A percentile compares a stretch with the other conserved stretches of the same genome.
These are phyloP conservation scores for Nomada fucata DNA, from an alignment of 2,888 invertebrate species.

Conservation along the genomic window DNA sequence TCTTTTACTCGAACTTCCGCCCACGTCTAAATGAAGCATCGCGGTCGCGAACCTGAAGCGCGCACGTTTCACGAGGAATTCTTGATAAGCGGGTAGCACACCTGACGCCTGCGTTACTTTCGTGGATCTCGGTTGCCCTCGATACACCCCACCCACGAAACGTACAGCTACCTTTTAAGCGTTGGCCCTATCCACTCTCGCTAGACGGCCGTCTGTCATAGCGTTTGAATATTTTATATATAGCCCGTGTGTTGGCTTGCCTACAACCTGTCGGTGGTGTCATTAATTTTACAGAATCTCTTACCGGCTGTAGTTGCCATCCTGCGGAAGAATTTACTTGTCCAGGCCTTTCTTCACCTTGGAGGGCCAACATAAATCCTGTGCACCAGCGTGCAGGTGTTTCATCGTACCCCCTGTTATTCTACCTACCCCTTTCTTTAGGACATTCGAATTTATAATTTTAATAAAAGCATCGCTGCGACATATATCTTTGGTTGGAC, in stretches of 20 bases:
- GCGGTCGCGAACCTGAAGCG: slow-evolving; percentile 21
- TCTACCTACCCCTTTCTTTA: no score
- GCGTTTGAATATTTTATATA: slow-evolving; percentile 76
- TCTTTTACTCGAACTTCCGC: neutral
- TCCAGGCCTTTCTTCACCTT: slow-evolving; percentile 37
- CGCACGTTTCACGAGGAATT: slow-evolving; percentile 42
- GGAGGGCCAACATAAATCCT: slow-evolving; percentile 28
- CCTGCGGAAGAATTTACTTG: slow-evolving; percentile 44
- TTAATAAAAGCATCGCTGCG: no score
- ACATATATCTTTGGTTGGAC: no score
- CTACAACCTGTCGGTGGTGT: slow-evolving; percentile 48
- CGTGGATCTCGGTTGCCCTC: slow-evolving; percentile 36
- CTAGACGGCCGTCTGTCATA: slow-evolving; percentile 69
- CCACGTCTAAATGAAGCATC: slow-evolving; percentile 43
- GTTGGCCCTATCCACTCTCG: slow-evolving; percentile 63
- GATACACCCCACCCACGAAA: slow-evolving; percentile 54
- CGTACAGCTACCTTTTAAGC: slow-evolving; percentile 64
- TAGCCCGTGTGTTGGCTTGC: slow-evolving; percentile 45
- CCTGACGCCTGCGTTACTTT: slow-evolving; percentile 53
- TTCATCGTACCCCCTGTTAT: no score
- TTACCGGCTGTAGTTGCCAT: slow-evolving; percentile 58
- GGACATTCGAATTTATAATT: no score
- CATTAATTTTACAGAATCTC: slow-evolving; percentile 70
- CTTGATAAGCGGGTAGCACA: slow-evolving; percentile 64
- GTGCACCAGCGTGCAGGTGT: neutral